A percentile compares a stretch with the other conserved stretches of the same genome.
Conservation (phyloP, 2,888 invertebrate species). For the Tetheella fluctuosa region DNA sequence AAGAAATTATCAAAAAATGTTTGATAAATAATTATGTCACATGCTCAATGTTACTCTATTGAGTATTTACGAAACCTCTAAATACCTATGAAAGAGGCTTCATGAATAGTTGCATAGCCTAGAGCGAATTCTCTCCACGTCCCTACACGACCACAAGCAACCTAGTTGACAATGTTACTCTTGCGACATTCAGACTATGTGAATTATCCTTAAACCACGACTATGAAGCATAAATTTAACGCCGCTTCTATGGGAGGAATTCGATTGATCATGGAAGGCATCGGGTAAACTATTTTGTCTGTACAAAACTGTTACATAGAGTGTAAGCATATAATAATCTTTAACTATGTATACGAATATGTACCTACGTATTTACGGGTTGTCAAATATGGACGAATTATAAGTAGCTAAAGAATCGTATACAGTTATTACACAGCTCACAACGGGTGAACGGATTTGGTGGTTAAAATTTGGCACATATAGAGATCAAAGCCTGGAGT, state of each 20-base stretch:
- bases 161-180: conserved; percentile 62
- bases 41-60: background rate
- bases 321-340: background rate
- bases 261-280: conserved; percentile 33
- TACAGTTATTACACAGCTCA: no score
- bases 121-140: conserved; percentile 42
- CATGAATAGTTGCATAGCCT: conserved; percentile 61
- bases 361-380: no score
- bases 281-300: conserved; percentile 23
- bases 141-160: conserved; percentile 54
- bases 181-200: conserved; percentile 67
- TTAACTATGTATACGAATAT: no score
- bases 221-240: conserved; percentile 63
- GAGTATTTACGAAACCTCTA: conserved; percentile 30
- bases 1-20: no score
- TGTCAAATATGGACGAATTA: no score
- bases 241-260: conserved; percentile 52
- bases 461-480: no score
- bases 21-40: background rate
- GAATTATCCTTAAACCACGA: conserved; percentile 60
- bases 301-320: conserved; percentile 28
- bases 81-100: conserved; percentile 43
- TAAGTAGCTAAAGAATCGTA: no score
- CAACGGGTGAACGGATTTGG: no score
- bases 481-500: no score